Evolutionary conservation across 2,113 vertebrate species (phyloP).

Genomic region (Sander lucioperca): DNA sequence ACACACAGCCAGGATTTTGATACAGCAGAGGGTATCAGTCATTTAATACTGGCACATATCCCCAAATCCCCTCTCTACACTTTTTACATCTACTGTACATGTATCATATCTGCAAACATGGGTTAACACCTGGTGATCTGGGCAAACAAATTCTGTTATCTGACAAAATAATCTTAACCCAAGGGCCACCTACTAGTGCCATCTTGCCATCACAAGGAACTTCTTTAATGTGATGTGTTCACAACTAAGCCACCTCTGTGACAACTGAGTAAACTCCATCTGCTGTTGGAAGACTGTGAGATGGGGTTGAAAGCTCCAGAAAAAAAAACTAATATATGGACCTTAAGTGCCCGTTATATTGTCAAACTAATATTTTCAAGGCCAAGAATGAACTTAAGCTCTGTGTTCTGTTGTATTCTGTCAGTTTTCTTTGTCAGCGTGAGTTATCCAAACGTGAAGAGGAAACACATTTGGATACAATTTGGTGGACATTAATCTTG

Average conservation of each 20-base stretch:
- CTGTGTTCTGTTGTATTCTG: background rate
- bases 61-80: conserved; percentile 20
- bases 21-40: conserved; percentile 31
- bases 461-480: background rate
- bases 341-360: background rate
- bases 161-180: background rate
- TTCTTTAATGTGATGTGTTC: background rate
- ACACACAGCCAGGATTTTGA: conserved; percentile 49
- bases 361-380: background rate
- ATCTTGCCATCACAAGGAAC: background rate
- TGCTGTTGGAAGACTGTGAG: background rate
- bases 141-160: background rate
- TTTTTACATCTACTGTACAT: background rate
- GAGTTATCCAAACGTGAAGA: background rate
- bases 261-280: background rate
- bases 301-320: background rate
- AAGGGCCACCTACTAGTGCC: background rate
- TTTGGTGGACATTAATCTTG: background rate
- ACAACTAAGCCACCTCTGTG: background rate
- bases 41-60: conserved; percentile 41
- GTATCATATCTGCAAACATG: background rate
- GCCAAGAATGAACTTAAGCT: background rate
- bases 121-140: background rate
- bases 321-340: background rate
- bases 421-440: background rate